Evolutionary conservation across 2,888 invertebrate species (phyloP), one percentile per base, ranked within the genome.

Genomic region (Pseudococcus viburni): DNA sequence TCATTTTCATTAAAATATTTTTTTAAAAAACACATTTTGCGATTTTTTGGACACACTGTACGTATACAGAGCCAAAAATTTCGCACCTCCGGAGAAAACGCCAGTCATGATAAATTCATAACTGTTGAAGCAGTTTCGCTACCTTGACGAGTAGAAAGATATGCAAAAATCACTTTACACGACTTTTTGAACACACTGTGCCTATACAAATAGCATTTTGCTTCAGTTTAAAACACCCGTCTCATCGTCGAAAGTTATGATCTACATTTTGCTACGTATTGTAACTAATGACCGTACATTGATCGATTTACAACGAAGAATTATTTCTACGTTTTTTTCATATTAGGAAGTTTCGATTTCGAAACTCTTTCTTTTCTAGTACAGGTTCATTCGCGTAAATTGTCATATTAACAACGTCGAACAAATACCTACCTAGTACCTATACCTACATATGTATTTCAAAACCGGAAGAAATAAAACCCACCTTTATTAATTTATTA

Each of bases 171-270:
- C 26, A 33, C 3, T 33, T 33, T 33, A 33, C 26, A 33, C 1
- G 3, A 3, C 3, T 33, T 33, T 33, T 33, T 33, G 26, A 33
- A 33, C 26, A 33, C 26, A 33, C 26, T 33, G 3, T 33, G 26
- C 26, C 26, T 33, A 33, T 42, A 42, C 42, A 42, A 42, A 42
- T 42, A 42, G 8, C n/a, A 59, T 59, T 59, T 33, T 59, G 8
- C n/a, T 59, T 17, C 17, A 64, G 22, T 22, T 22, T 64, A 22
- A 64, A 19, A 19, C 12, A 9, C 42, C 42, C 22, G 15, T 64
- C 22, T 64, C 64, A 64, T 64, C 64, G 64, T 64, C 22, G 64
- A 64, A 64, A 64, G 64, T 64, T 64, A 64, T 64, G 19, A 64
- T 22, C 64, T 64, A 64, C 22, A 64, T 22, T 64, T 64, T 11